Evolutionary conservation across 2,888 invertebrate genomes (phyloP), one percentile per base, ranked within the genome.

Genomic region (Eristalis pertinax): DNA sequence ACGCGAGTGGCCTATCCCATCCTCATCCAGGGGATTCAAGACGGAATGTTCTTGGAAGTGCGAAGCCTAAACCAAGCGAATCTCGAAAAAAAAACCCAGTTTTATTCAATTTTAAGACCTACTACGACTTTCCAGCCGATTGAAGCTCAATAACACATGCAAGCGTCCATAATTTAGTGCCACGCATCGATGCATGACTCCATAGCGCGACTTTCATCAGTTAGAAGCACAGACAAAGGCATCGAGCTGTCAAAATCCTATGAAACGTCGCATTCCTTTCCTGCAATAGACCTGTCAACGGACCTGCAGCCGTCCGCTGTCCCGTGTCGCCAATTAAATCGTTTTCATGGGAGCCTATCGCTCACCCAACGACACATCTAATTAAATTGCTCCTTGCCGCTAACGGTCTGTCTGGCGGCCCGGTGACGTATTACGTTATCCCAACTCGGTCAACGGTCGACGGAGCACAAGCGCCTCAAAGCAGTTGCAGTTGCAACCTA

Each of bases 351-450:
- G 7, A 60, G 26, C 8, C 38, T 15, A 32, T 19, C 43, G 41
- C 26, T 50, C n/a, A n/a, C 13, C 43, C 32, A 50, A 15, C 29
- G 56, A 56, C 65, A 67, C 19, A 79, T 24, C 79, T 65, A 72
- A 72, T 73, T 79, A 79, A 79, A 73, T 79, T 35, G 72, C 58
- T 65, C 60, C 43, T 60, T 73, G 50, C 79, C 60, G 67, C 62
- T 60, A 79, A 73, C 64, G 65, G 41, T 35, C 63, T 72, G 38
- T 64, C 64, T 41, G 19, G 13, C 0, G 11, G 38, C 43, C n/a
- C 26, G 11, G 22, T 24, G n/a, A 75, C 65, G 65, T 65, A 75
- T 75, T 75, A 43, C 62, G 69, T 73, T 73, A 67, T 60, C 65
- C 32, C 72, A 79, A 60, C 19, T 35, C 24, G 10, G 41, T 2